Conservation (phyloP, 1,140 invertebrate genomes). For the Hylaeus anthracinus region DNA sequence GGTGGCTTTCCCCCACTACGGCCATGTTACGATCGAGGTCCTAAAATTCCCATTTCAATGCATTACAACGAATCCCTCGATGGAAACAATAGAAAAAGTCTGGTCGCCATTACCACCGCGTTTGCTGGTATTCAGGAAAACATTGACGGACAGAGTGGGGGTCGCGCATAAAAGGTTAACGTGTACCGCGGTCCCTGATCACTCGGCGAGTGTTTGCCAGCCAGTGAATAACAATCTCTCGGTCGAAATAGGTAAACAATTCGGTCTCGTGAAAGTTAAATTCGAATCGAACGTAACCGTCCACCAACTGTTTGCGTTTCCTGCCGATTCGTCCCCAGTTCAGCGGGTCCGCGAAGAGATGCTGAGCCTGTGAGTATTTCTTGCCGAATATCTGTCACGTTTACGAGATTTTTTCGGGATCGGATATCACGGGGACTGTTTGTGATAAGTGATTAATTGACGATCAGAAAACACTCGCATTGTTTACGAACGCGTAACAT, state of each 20-base stretch:
- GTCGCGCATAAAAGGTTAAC: conserved; percentile 59
- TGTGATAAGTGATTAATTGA: no score
- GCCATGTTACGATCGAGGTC: no score
- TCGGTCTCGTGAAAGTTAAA: conserved; percentile 40
- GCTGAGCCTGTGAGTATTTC: no score
- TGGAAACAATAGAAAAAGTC: not conserved
- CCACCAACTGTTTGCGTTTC: not conserved
- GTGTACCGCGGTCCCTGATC: conserved; percentile 22
- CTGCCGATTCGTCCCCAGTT: no score
- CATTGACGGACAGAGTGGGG: conserved; percentile 40
- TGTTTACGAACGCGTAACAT: no score
- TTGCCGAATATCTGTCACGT: no score
- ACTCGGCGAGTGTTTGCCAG: conserved; percentile 26
- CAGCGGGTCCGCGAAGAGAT: no score
- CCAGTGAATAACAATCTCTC: not conserved
- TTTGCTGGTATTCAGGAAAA: conserved; percentile 11
- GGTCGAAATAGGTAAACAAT: not conserved
- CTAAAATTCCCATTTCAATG: conserved; percentile 11
- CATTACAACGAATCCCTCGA: not conserved
- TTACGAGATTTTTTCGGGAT: no score
- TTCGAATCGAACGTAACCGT: not conserved
- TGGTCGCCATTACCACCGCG: not conserved
- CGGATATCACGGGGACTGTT: no score
- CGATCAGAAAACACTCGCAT: no score
- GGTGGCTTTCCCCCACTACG: no score